Percentiles rank a stretch among this genome's conserved stretches.
These are phyloP conservation scores for Cabera pusaria DNA, from an alignment of 2,888 invertebrate species.

Conservation along the genomic window DNA sequence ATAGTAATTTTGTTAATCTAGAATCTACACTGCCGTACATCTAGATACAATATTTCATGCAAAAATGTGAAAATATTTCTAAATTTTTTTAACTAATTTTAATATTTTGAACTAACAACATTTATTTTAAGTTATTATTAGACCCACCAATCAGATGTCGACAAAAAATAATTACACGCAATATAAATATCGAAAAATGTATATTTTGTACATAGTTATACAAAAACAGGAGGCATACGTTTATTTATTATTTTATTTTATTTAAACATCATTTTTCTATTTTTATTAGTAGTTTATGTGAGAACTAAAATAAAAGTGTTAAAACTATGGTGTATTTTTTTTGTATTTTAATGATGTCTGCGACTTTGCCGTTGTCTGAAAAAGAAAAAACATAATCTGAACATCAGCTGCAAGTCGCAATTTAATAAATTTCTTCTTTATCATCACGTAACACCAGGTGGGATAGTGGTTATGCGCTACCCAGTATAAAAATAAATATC, in stretches of 20 bases:
- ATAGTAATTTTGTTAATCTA: no score
- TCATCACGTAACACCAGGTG: no score
- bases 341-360: conserved; percentile 26
- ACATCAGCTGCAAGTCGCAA: no score
- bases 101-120: conserved; percentile 2
- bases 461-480: no score
- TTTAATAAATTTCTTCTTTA: no score
- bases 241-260: conserved; percentile 63
- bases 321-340: conserved; percentile 32
- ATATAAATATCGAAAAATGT: conserved; percentile 52
- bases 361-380: conserved; percentile 53
- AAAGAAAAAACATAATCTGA: conserved; percentile 32
- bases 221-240: conserved; percentile 70
- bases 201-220: conserved; percentile 74
- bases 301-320: conserved; percentile 58
- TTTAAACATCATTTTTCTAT: conserved; percentile 57
- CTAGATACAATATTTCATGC: no score
- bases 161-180: conserved; percentile 23
- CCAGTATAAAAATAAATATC: no score
- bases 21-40: no score
- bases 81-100: no score
- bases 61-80: no score
- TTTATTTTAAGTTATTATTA: conserved; percentile 7
- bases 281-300: conserved; percentile 60
- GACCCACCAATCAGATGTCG: conserved; percentile 50